Evolutionary conservation across 2,888 invertebrate genomes (phyloP).

Genomic region (Hoplodrina blanda): DNA sequence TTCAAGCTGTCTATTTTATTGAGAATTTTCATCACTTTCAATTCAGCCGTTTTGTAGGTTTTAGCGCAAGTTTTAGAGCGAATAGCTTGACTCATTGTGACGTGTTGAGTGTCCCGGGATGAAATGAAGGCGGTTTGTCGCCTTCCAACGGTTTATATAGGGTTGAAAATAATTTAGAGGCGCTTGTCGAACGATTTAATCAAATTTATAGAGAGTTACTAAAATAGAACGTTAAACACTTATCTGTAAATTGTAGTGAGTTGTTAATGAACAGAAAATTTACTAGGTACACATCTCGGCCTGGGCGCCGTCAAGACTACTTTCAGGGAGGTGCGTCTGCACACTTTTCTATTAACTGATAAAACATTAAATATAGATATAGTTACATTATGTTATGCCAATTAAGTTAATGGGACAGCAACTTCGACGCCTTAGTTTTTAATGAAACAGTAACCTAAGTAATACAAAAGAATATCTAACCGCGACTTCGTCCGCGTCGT

Average conservation of each 20-base stretch:
- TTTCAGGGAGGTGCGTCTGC: no score
- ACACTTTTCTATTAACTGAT: no score
- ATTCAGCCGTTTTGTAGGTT: slow-evolving; percentile 80
- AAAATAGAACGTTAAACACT: neutral
- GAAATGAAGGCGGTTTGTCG: slow-evolving; percentile 67
- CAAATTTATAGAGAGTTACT: slow-evolving; percentile 50
- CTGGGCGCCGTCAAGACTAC: no score
- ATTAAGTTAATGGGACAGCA: no score
- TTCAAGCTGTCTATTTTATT: slow-evolving; percentile 79
- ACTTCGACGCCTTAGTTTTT: no score
- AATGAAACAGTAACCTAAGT: no score
- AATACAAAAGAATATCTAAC: no score
- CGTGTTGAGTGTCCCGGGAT: slow-evolving; percentile 30
- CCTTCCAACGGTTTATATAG: slow-evolving; percentile 72
- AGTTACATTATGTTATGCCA: no score
- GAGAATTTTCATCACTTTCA: slow-evolving; percentile 80
- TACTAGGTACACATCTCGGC: neutral
- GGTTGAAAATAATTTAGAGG: slow-evolving; percentile 57
- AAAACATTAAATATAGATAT: no score
- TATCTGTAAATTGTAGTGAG: slow-evolving; percentile 6
- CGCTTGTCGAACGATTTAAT: slow-evolving; percentile 55
- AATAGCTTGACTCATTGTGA: slow-evolving; percentile 72
- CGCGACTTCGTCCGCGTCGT: no score
- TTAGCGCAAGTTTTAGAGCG: slow-evolving; percentile 77
- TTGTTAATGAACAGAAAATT: neutral